phyloP scores from a whole-genome alignment of 2,113 vertebrate genomes.

The Nanger granti region DNA sequence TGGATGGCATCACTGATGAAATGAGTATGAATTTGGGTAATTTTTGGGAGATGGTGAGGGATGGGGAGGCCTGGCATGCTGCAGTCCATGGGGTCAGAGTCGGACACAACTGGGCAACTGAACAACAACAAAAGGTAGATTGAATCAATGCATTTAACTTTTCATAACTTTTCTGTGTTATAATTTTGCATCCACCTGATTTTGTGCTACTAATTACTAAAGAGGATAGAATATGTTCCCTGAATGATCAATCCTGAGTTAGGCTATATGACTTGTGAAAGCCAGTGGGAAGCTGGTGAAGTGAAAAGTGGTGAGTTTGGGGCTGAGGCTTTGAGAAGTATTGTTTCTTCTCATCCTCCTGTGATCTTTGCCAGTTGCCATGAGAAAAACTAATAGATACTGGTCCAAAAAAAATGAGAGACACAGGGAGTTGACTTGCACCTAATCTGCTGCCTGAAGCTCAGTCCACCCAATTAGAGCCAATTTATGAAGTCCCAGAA shows the following conservation, averaged over 20 bases:
- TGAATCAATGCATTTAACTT: background rate
- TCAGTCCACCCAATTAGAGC: background rate
- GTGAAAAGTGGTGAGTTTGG: background rate
- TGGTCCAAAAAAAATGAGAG: background rate
- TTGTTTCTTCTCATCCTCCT: background rate
- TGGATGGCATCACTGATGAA: background rate
- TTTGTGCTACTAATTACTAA: background rate
- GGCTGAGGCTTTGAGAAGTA: background rate
- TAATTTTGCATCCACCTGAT: background rate
- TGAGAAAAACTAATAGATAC: background rate
- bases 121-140: background rate
- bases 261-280: background rate
- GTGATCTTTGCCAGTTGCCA: background rate
- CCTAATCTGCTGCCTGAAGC: background rate
- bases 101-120: background rate
- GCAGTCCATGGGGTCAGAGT: background rate
- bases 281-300: background rate
- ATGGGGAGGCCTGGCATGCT: background rate
- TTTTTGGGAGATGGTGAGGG: background rate
- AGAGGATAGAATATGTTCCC: background rate
- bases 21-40: background rate
- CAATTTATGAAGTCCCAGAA: background rate
- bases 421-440: background rate
- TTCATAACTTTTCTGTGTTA: background rate
- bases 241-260: background rate